Percentiles rank a stretch among this genome's conserved stretches.
phyloP scores from a whole-genome alignment of 2,888 invertebrate genomes.

The Dione juno region DNA sequence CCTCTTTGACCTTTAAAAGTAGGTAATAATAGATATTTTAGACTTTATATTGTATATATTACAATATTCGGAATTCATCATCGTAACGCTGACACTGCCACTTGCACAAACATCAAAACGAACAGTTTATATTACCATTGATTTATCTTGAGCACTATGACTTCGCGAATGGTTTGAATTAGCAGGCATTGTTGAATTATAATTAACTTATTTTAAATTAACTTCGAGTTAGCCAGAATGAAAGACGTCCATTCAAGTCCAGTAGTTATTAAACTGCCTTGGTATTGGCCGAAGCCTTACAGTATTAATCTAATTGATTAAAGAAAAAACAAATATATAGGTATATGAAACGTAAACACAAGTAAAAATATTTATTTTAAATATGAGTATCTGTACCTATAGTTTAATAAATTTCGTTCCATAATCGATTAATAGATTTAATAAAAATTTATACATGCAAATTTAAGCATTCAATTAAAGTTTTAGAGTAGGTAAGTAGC shows the following conservation, averaged over 20 bases:
- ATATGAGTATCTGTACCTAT: no score
- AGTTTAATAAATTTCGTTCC: no score
- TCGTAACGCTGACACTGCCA: not conserved
- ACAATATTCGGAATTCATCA: not conserved
- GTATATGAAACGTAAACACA: constrained; percentile 42
- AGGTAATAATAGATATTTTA: constrained; percentile 1
- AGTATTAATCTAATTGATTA: constrained; percentile 78
- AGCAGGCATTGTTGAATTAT: constrained; percentile 38
- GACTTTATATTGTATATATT: constrained; percentile 32
- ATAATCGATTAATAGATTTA: no score
- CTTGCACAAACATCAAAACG: constrained; percentile 15
- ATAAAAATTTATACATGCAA: no score
- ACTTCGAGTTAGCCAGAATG: constrained; percentile 29
- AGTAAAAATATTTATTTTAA: not conserved
- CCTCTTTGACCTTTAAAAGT: constrained; percentile 67
- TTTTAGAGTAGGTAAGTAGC: no score
- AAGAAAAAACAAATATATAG: constrained; percentile 51
- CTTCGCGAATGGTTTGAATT: constrained; percentile 38
- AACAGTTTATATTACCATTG: constrained; percentile 55
- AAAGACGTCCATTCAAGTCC: constrained; percentile 55
- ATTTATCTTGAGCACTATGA: constrained; percentile 59
- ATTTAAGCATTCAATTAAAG: no score
- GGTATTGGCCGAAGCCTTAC: constrained; percentile 69
- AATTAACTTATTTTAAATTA: constrained; percentile 34
- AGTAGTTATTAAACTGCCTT: constrained; percentile 60